Evolutionary conservation across 1,140 invertebrate genomes (phyloP).

Genomic region (Hyphantria cunea): DNA sequence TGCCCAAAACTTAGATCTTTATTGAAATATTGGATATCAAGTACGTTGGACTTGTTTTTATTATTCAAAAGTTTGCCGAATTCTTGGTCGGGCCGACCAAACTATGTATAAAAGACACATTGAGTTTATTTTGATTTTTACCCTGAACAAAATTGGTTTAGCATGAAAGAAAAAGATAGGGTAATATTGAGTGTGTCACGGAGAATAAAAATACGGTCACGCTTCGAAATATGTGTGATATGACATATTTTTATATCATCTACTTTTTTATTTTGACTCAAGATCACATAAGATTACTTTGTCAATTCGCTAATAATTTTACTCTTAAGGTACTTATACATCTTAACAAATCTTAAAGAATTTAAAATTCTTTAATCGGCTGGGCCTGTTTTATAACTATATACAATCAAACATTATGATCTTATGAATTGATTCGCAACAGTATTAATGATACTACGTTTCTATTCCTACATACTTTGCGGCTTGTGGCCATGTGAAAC

Average conservation of each 20-base stretch:
- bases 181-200: conserved; percentile 36
- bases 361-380: too few species aligned
- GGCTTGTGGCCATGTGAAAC: conserved; percentile 66
- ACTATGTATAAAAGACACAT: conserved; percentile 45
- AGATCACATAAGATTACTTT: not conserved
- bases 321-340: too few species aligned
- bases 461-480: conserved; percentile 45
- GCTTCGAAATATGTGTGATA: conserved; percentile 8
- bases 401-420: too few species aligned
- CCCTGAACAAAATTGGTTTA: conserved; percentile 40
- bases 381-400: too few species aligned
- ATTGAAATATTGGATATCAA: conserved; percentile 78
- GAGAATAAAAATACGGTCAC: conserved; percentile 23
- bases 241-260: conserved; percentile 28
- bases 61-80: conserved; percentile 61
- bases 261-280: conserved; percentile 4
- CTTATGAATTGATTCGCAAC: conserved; percentile 69
- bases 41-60: conserved; percentile 69
- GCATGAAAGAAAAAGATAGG: conserved; percentile 38
- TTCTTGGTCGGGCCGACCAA: conserved; percentile 39
- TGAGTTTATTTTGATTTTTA: conserved; percentile 52
- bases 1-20: conserved; percentile 63
- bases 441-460: conserved; percentile 39
- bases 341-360: too few species aligned
- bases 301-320: too few species aligned